These are phyloP conservation scores for Ochlodes sylvanus DNA, from an alignment of 2,888 invertebrate species.

Conservation along the genomic window DNA sequence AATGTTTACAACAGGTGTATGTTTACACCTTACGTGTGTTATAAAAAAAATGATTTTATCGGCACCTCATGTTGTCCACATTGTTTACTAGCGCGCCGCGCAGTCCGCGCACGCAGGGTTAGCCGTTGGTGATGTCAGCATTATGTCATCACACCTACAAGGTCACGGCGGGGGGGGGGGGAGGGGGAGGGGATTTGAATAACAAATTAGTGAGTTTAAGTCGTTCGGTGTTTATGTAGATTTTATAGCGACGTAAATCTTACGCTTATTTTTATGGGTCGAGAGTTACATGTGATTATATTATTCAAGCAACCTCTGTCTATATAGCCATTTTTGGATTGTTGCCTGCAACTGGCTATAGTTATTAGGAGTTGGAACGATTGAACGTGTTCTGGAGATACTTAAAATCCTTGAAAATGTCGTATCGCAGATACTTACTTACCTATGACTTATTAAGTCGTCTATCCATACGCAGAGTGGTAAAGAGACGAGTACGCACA, in stretches of 20 bases:
- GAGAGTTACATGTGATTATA: not conserved
- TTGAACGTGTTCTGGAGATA: too few relatives aligned
- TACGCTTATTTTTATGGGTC: not conserved
- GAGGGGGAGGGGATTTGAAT: slow-evolving; percentile 46
- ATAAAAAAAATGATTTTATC: too few relatives aligned
- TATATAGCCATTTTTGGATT: too few relatives aligned
- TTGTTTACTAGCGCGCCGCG: slow-evolving; percentile 1
- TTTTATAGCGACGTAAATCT: slow-evolving; percentile 1
- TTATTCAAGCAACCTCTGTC: not conserved
- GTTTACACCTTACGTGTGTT: too few relatives aligned
- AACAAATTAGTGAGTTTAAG: slow-evolving; percentile 43
- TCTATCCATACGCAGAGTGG: too few relatives aligned
- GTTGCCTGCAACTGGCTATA: too few relatives aligned
- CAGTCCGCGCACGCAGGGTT: slow-evolving; percentile 9
- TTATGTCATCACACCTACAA: slow-evolving; percentile 48
- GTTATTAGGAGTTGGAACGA: too few relatives aligned
- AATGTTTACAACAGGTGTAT: too few relatives aligned
- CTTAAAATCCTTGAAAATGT: too few relatives aligned
- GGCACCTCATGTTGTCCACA: not conserved
- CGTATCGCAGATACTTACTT: too few relatives aligned
- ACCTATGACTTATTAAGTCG: too few relatives aligned
- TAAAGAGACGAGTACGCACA: too few relatives aligned
- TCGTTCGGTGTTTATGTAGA: slow-evolving; percentile 13
- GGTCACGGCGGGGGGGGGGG: slow-evolving; percentile 38
- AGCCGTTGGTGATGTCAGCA: slow-evolving; percentile 48